Conservation (phyloP, 2,113 vertebrate genomes). For the Ophthalmolycus amberensis region DNA sequence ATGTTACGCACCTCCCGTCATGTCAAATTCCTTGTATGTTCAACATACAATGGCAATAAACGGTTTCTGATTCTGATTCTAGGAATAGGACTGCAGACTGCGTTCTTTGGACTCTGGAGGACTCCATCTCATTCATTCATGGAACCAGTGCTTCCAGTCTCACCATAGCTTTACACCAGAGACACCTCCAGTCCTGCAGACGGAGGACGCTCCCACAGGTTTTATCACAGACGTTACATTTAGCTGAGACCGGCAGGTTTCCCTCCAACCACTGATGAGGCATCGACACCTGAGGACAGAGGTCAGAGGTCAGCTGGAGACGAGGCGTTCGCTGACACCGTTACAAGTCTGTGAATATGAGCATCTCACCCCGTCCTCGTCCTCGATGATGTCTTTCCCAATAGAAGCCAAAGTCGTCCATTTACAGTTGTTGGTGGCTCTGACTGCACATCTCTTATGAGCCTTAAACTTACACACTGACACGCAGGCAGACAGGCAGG, state of each 20-base stretch:
- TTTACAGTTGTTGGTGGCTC: slow-evolving; percentile 97
- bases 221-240: slow-evolving; percentile 95
- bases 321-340: neutral
- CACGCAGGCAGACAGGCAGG: neutral
- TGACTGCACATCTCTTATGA: slow-evolving; percentile 95
- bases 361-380: slow-evolving; percentile 94
- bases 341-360: too few relatives aligned
- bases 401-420: slow-evolving; percentile 98
- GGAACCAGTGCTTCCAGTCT: neutral
- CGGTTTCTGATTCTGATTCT: too few relatives aligned
- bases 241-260: slow-evolving; percentile 95
- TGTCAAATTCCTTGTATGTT: too few relatives aligned
- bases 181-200: slow-evolving; percentile 96
- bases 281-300: slow-evolving; percentile 90
- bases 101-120: too few relatives aligned
- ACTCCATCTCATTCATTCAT: neutral
- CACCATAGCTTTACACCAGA: slow-evolving; percentile 99
- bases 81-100: too few relatives aligned
- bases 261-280: slow-evolving; percentile 99
- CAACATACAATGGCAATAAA: too few relatives aligned
- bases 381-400: slow-evolving; percentile 96
- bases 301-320: neutral
- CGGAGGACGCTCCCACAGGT: slow-evolving; percentile 96
- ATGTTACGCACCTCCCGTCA: too few relatives aligned
- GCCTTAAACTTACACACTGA: slow-evolving; percentile 98